Conservation (phyloP, 2,888 invertebrate genomes). For the Iselma pallidipennis region DNA sequence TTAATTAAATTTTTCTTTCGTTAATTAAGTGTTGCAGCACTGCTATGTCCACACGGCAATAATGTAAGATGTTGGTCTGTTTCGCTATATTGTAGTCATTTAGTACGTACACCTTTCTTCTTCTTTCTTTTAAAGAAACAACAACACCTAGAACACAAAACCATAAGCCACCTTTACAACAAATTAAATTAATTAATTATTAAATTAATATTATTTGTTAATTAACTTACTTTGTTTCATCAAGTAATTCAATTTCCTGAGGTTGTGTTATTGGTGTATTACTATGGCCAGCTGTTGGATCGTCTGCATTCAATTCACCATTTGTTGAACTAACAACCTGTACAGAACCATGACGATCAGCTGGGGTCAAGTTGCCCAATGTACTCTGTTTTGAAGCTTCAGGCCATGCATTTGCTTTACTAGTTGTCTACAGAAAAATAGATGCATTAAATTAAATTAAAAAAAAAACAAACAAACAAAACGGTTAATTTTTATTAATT, state of each 20-base stretch:
- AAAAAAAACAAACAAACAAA: too few relatives aligned
- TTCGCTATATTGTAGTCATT: constrained; percentile 58
- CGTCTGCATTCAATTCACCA: constrained; percentile 92
- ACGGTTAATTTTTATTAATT: background rate
- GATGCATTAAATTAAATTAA: too few relatives aligned
- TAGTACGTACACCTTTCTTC: constrained; percentile 74
- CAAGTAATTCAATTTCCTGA: constrained; percentile 92
- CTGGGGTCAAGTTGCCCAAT: constrained; percentile 86
- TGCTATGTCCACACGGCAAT: constrained; percentile 56
- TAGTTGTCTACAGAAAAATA: constrained; percentile 54
- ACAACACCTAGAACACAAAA: constrained; percentile 81
- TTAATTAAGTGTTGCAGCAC: constrained; percentile 52
- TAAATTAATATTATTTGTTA: constrained; percentile 10
- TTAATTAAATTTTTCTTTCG: constrained; percentile 22
- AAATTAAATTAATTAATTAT: constrained; percentile 1
- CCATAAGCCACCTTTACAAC: constrained; percentile 16
- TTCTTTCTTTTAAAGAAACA: constrained; percentile 99
- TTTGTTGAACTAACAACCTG: constrained; percentile 99
- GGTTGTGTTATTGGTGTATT: constrained; percentile 95
- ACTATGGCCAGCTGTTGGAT: constrained; percentile 95
- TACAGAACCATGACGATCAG: constrained; percentile 96
- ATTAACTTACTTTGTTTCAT: constrained; percentile 93
- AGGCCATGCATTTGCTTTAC: constrained; percentile 80
- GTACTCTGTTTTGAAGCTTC: constrained; percentile 83
- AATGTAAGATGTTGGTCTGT: constrained; percentile 57